A percentile compares a stretch with the other conserved stretches of the same genome.
Evolutionary conservation across 1,140 invertebrate species (phyloP).

Genomic region (Drosophila cardini): DNA sequence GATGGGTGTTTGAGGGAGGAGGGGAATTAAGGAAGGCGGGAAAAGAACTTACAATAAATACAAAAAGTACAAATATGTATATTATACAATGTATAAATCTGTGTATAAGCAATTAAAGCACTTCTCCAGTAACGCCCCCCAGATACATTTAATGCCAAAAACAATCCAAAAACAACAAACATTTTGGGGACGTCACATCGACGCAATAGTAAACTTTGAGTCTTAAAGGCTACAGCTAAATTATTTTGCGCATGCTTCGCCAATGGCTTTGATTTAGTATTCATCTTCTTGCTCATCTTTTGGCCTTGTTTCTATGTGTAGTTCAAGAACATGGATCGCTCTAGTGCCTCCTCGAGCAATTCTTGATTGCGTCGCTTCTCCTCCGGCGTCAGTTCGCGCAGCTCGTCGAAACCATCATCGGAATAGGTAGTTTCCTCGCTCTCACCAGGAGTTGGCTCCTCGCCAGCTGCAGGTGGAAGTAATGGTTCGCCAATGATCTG

Average conservation of each 20-base stretch:
- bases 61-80: slow-evolving; percentile 79
- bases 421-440: slow-evolving; percentile 58
- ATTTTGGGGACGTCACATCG: slow-evolving; percentile 33
- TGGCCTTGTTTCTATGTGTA: slow-evolving; percentile 58
- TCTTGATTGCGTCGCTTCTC: slow-evolving; percentile 67
- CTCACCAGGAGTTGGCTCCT: slow-evolving; percentile 44
- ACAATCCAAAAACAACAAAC: neutral
- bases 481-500: slow-evolving; percentile 88
- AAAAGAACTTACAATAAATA: slow-evolving; percentile 75
- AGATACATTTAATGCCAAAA: neutral
- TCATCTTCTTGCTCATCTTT: slow-evolving; percentile 4
- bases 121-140: slow-evolving; percentile 40
- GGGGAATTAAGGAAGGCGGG: neutral
- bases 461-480: slow-evolving; percentile 57
- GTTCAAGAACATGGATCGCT: slow-evolving; percentile 73
- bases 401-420: slow-evolving; percentile 78
- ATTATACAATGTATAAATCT: slow-evolving; percentile 79
- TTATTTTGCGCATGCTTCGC: slow-evolving; percentile 65
- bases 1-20: slow-evolving; percentile 5
- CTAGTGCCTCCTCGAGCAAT: slow-evolving; percentile 77
- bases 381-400: slow-evolving; percentile 68
- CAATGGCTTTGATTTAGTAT: slow-evolving; percentile 30
- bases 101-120: slow-evolving; percentile 76
- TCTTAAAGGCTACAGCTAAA: slow-evolving; percentile 71
- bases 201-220: slow-evolving; percentile 76